Base-by-base conservation (phyloP, 2,113 vertebrate genomes). In the Siniperca chuatsi region DNA sequence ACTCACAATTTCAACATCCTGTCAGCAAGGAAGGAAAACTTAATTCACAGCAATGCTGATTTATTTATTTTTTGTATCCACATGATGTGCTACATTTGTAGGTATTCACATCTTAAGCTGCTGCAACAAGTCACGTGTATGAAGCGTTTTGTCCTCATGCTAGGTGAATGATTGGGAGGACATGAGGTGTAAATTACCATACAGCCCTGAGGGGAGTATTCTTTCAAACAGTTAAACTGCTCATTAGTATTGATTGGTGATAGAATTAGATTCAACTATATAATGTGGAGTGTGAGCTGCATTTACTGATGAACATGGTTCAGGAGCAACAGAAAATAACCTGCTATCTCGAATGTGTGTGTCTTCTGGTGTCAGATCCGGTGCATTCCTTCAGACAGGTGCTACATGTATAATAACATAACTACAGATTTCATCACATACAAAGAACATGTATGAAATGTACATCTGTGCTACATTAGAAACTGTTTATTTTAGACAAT, bases 1-100 rank as follows among this genome's bases (percentile, higher is more conserved):
- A 62, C 23, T 54, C 66, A 44, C 33, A 13, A 5, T 72, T 62
- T 72, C 71, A 61, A 11, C 79, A 61, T 83, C 61, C 50, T 78
- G 75, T 64, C 58, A 48, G 52, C 8, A 0, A 62, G 25, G 73
- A 81, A 12, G 58, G 4, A 46, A 48, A 76, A 83, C 16, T 64
- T 69, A 6, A n/a, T 61, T 79, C n/a, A 46, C 13, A n/a, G 9
- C 25, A 52, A 68, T 20, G 21, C 18, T 75, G 33, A 62, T 62
- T 37, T n/a, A 40, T 81, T 54, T 67, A 10, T 75, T 42, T 37
- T 48, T 15, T n/a, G 2, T 10, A 4, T 29, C 55, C 54, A n/a
- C 61, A 12, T 11, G 37, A 23, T 12, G n/a, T 2, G 18, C 11
- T 7, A 1, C n/a, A 7, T 29, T 46, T 37, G 2, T 13, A 46